Base-by-base conservation (phyloP, 2,888 invertebrate species). In the Eretmocerus hayati region DNA sequence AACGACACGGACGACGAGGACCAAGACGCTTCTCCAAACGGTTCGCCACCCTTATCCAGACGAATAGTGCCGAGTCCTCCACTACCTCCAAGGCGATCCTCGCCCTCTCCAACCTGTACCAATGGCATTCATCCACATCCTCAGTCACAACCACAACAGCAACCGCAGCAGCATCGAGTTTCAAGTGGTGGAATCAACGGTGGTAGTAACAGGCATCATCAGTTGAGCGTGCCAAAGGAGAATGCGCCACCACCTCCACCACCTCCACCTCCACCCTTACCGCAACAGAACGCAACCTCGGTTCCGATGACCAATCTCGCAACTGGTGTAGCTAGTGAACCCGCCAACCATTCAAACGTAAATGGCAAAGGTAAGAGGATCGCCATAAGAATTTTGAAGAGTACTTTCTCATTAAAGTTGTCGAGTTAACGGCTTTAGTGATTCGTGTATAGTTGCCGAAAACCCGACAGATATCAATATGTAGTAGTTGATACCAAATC, bases 31-130 rank as follows among this genome's bases (percentile, higher is more conserved):
- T 71, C 72, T 55, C 71, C 70, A 6, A 61, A 65, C 21, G 66
- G 62, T 42, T 72, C 72, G 11, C 70, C 71, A 3, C 56, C 64
- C 6, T 62, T 62, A 23, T 56, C 68, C 1, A 57, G 68, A 30
- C 63, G 64, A 49, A 62, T 66, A 19, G 65, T 65, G 9, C 65
- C 69, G 30, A 69, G 69, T 50, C 82, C 83, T 5, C 83, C 83
- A 6, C 72, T 84, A 46, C 83, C 83, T 9, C 83, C 84, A 0
- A 66, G 83, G 51, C 73, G 77, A 56, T 75, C 74, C 23, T 79
- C 79, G 1, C 78, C 79, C 3, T 68, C 67, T 13, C 69, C 69
- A 1, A 63, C 63, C 11, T 60, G 64, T 1, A 61, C 58, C 45
- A 16, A 20, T 13, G n/a, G n/a, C 4, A n/a, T n/a, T n/a, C n/a